Evolutionary conservation across 2,797 vertebrate species (phyloP), one percentile per base, ranked within the genome.

Genomic region (Danio kyathit): DNA sequence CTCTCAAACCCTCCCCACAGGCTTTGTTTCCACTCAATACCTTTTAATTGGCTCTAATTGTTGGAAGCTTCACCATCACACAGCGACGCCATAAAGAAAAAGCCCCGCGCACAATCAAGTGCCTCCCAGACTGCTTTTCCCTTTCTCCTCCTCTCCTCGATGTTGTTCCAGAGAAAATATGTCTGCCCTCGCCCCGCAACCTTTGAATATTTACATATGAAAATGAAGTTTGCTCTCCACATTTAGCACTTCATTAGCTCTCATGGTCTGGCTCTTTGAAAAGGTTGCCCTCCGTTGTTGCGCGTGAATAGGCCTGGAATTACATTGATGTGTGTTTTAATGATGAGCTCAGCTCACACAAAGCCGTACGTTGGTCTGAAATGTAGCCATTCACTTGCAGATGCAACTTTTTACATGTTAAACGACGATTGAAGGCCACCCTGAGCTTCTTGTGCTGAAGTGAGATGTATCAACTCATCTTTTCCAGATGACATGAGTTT

Each of bases 1-100:
- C 89, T 86, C 46, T 89, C 81, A 46, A 82, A 59, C 77, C 89
- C 89, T 87, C 86, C 84, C 80, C 85, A 57, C 67, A 74, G 87
- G 86, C 86, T 76, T 82, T 82, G 81, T 80, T 85, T 93, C 88
- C 90, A 89, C 89, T 87, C 88, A 86, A 79, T 90, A 93, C 86
- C 88, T 93, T 94, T 93, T 95, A 95, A 95, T 94, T 94, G 93
- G 90, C 91, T 96, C 91, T 86, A 91, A 94, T 95, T 93, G 93
- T 90, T 89, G 91, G 87, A 89, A 85, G 86, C 85, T 90, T 87
- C 92, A 92, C 86, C 86, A 87, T 86, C 89, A 88, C 84, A 87
- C 87, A 89, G 88, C 89, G 90, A 91, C 91, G 90, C 87, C 93
- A 92, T 12, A 8, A 40, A 52, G 74, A 69, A 74, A 77, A 69